Evolutionary conservation across 2,888 invertebrate species (phyloP).

Genomic region (Caradrina kadenii): DNA sequence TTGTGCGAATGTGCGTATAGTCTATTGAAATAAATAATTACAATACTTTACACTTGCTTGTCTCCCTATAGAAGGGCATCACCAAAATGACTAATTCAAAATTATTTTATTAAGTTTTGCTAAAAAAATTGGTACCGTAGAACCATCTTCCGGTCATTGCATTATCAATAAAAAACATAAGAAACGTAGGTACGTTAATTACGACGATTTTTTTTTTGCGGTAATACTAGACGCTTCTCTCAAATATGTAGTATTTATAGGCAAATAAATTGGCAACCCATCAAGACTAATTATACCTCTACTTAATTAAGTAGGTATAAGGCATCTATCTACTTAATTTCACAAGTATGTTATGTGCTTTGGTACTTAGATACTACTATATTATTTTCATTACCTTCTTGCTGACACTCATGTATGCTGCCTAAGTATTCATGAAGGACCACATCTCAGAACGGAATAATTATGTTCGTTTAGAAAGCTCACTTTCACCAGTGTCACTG

Average conservation of each 20-base stretch:
- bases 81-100: background rate
- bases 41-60: too few species aligned
- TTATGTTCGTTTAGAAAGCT: slow-evolving; percentile 77
- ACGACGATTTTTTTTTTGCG: slow-evolving; percentile 6
- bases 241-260: too few species aligned
- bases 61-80: too few species aligned
- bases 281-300: background rate
- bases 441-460: slow-evolving; percentile 80
- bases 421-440: slow-evolving; percentile 82
- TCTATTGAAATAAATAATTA: slow-evolving; percentile 20
- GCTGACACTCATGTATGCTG: slow-evolving; percentile 84
- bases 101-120: background rate
- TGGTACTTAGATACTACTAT: background rate
- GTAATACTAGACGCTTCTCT: background rate
- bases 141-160: background rate
- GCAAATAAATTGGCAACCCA: background rate
- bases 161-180: background rate
- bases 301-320: background rate
- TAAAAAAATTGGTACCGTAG: background rate
- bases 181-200: background rate
- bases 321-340: too few species aligned
- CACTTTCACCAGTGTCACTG: slow-evolving; percentile 84
- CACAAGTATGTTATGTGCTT: too few species aligned
- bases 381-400: slow-evolving; percentile 75
- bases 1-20: background rate